Evolutionary conservation across 2,797 vertebrate species (phyloP).

Genomic region (Mus minutoides): DNA sequence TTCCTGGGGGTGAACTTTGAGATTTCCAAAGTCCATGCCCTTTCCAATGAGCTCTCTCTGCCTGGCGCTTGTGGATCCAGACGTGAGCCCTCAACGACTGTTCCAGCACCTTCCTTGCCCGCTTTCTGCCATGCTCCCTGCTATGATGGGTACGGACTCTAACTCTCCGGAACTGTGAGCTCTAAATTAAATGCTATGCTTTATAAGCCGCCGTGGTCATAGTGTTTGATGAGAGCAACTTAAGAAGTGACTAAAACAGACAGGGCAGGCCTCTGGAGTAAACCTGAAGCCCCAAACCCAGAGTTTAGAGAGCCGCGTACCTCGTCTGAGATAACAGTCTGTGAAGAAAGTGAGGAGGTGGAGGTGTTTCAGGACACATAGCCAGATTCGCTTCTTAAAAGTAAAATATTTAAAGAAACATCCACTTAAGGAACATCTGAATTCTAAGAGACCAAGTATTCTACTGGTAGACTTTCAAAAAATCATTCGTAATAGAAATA

Average conservation of each 20-base stretch:
- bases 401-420: slow-evolving; percentile 1
- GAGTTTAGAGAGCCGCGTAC: background rate
- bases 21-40: background rate
- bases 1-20: background rate
- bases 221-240: background rate
- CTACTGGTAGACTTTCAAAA: background rate
- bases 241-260: background rate
- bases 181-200: background rate
- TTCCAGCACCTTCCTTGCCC: background rate
- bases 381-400: background rate
- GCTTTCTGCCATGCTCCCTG: background rate
- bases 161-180: background rate
- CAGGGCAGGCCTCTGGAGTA: background rate
- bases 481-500: background rate
- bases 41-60: background rate
- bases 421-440: background rate
- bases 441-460: background rate
- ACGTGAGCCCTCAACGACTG: background rate
- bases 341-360: background rate
- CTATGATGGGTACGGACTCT: background rate
- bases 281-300: background rate
- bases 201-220: background rate
- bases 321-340: background rate
- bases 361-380: background rate
- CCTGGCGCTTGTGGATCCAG: background rate